Base-by-base conservation (phyloP, 1,140 invertebrate genomes). In the Marisa cornuarietis region DNA sequence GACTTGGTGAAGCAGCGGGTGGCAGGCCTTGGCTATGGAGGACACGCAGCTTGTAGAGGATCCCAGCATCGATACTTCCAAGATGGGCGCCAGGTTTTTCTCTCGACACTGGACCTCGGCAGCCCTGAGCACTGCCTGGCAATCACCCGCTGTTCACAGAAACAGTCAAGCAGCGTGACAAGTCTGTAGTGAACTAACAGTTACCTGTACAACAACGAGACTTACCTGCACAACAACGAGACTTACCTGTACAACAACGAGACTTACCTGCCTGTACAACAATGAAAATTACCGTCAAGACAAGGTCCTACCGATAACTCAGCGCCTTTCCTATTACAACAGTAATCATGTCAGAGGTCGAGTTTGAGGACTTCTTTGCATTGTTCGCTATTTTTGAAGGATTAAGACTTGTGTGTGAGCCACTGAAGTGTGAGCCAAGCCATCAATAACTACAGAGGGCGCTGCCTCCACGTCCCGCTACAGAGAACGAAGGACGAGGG, bases 21-120 rank as follows among this genome's bases (percentile, higher is more conserved):
- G 76, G 49, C 76, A 77, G 49, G 68, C 63, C 24, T 77, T 51
- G 22, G 76, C 76, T 16, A 77, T 68, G 65, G 63, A 18, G 5
- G 63, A 68, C 31, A 77, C 76, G 65, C 76, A 77, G 20, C n/a
- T 42, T 16, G 65, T 54, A 14, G 63, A 68, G 76, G 62, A 24
- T 6, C 76, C 76, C 14, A 77, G 24, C 1, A 77, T 16, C 16
- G 76, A 66, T 18, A 77, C 49, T 52, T 77, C 76, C 49, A 77
- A 49, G 8, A 77, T 22, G 6, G 76, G 51, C 22, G 63, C 76
- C 31, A 31, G n/a, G 14, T 22, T 16, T 10, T 51, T 51, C n/a
- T 13, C 13, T 18, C 26, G 63, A 63, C 76, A 77, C 63, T 69
- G 63, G 8, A 13, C 22, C 0, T 18, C 49, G 63, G 76, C 62